Conservation (phyloP, 2,113 vertebrate genomes). For the Rallus limicola region DNA sequence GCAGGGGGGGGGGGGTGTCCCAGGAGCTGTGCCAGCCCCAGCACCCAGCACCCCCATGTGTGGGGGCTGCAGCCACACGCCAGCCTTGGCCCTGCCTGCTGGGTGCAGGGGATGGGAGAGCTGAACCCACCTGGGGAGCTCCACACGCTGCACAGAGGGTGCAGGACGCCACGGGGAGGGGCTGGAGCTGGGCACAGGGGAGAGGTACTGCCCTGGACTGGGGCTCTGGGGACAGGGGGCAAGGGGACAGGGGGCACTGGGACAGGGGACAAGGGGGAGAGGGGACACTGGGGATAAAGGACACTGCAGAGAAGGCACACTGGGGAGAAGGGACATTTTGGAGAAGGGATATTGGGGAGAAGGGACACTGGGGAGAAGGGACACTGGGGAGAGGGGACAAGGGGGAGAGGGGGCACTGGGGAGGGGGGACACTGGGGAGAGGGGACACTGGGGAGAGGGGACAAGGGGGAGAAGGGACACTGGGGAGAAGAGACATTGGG, state of each 20-base stretch:
- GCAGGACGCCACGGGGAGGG: rapidly evolving
- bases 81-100: not conserved
- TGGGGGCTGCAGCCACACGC: not conserved
- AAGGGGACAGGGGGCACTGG: rapidly evolving
- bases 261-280: no score
- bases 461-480: no score
- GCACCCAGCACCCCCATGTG: rapidly evolving
- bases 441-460: no score
- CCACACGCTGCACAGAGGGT: rapidly evolving
- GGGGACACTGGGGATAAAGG: no score
- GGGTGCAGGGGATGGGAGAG: rapidly evolving
- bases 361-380: no score
- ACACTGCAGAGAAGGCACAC: no score
- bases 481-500: rapidly evolving
- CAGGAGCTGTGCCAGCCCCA: not conserved
- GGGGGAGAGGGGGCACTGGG: no score
- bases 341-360: no score
- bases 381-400: no score
- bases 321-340: no score
- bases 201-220: rapidly evolving
- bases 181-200: rapidly evolving
- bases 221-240: no score
- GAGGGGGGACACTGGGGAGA: no score
- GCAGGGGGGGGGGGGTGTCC: not conserved
- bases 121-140: not conserved